phyloP scores from a whole-genome alignment of 2,113 vertebrate genomes.

The Gasterosteus aculeatus region DNA sequence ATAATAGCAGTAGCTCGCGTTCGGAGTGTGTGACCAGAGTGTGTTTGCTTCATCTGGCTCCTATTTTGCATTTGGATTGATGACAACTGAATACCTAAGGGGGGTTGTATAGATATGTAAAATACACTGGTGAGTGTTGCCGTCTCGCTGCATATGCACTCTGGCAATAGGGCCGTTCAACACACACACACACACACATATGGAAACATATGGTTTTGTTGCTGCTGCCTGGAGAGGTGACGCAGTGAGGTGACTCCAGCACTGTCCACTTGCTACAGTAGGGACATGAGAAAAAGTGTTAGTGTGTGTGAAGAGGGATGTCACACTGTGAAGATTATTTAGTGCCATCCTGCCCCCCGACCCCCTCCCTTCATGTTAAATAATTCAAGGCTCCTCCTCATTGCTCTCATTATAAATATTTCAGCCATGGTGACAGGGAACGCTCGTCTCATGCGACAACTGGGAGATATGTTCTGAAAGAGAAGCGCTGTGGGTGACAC shows the following conservation, averaged over 20 bases:
- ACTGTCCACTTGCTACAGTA: conserved; percentile 64
- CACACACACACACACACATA: background rate
- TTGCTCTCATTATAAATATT: conserved; percentile 94
- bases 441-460: conserved; percentile 87
- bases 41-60: conserved; percentile 46
- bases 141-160: conserved; percentile 38
- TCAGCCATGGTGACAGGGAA: conserved; percentile 90
- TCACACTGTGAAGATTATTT: conserved; percentile 85
- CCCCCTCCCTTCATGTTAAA: conserved; percentile 79
- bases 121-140: conserved; percentile 35
- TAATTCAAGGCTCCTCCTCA: conserved; percentile 90
- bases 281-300: conserved; percentile 12
- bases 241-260: conserved; percentile 60
- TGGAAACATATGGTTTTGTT: conserved; percentile 43
- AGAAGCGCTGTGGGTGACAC: conserved; percentile 40
- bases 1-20: conserved; percentile 38
- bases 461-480: conserved; percentile 76
- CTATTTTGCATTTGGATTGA: conserved; percentile 57
- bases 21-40: conserved; percentile 48
- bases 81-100: conserved; percentile 61
- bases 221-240: conserved; percentile 30
- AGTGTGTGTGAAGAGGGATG: conserved; percentile 21
- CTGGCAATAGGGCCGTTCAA: conserved; percentile 2
- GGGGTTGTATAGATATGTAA: conserved; percentile 61
- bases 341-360: conserved; percentile 66